Percentiles rank a stretch among this genome's conserved stretches.
These are phyloP conservation scores for Dolichoris vasculosae DNA, from an alignment of 1,140 invertebrate genomes.

Conservation along the genomic window DNA sequence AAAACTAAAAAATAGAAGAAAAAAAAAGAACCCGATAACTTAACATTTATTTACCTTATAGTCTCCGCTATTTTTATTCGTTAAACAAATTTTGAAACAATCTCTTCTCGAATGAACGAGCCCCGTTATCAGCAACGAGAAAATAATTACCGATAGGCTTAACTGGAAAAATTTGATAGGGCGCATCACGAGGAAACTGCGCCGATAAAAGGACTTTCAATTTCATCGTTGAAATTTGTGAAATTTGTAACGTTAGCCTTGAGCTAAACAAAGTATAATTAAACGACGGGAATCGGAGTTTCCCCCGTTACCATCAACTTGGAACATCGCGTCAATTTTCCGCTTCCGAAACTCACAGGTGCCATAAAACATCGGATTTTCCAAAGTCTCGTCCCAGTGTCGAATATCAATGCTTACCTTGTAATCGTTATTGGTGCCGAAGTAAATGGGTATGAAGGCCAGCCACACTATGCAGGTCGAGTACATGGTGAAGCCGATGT, in stretches of 20 bases:
- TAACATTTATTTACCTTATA: no score
- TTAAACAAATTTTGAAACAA: background rate
- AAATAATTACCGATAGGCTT: background rate
- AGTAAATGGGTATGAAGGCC: conserved; percentile 83
- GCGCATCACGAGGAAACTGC: background rate
- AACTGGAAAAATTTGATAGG: background rate
- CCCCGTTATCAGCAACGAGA: background rate
- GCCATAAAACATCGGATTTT: background rate
- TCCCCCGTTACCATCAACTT: background rate
- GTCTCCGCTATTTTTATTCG: no score
- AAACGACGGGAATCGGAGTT: background rate
- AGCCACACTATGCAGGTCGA: conserved; percentile 85
- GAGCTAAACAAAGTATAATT: background rate
- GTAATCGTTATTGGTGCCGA: conserved; percentile 80
- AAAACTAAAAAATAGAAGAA: no score
- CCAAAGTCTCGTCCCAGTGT: background rate
- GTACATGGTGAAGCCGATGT: conserved; percentile 85
- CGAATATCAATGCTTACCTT: conserved; percentile 68
- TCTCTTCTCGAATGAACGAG: background rate
- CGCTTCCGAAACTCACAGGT: background rate
- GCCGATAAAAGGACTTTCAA: background rate
- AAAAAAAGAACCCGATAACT: no score
- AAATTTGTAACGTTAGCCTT: background rate
- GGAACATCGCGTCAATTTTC: background rate
- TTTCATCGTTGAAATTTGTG: background rate